phyloP scores from a whole-genome alignment of 2,797 vertebrate species.

The Alfaro cultratus region DNA sequence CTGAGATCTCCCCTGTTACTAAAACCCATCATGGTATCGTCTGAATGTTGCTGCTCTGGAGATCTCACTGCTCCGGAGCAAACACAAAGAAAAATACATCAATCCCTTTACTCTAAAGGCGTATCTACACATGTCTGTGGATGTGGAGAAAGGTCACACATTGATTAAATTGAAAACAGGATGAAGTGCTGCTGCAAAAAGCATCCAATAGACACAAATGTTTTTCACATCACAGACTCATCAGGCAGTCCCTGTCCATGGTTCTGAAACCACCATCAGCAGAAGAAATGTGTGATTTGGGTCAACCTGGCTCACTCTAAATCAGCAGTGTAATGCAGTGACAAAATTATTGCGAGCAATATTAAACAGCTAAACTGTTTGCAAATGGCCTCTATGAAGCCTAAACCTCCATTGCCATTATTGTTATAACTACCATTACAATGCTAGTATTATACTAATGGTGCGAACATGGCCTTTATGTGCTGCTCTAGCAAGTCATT shows the following conservation, averaged over 20 bases:
- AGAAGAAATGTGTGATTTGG: not conserved
- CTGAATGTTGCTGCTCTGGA: constrained; percentile 63
- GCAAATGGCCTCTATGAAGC: not conserved
- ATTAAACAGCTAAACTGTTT: not conserved
- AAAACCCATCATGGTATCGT: constrained; percentile 83
- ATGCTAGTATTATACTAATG: not conserved
- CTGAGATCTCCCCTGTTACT: constrained; percentile 57
- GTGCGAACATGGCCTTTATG: not conserved
- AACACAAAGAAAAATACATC: constrained; percentile 38
- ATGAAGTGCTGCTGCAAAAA: not conserved
- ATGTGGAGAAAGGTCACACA: not conserved
- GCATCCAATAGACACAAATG: not conserved
- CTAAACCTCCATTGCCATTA: not conserved
- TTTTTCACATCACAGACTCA: not conserved
- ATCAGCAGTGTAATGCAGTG: not conserved
- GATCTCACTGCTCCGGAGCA: constrained; percentile 61
- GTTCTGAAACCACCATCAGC: constrained; percentile 42
- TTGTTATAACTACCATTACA: not conserved
- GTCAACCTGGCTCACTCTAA: not conserved
- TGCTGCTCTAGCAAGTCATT: not conserved
- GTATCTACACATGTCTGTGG: constrained; percentile 9
- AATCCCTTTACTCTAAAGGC: not conserved
- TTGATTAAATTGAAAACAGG: not conserved
- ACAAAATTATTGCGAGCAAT: not conserved
- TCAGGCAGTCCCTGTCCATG: constrained; percentile 46